Conservation (phyloP, 2,888 invertebrate genomes). For the Drosophila kuntzei region DNA sequence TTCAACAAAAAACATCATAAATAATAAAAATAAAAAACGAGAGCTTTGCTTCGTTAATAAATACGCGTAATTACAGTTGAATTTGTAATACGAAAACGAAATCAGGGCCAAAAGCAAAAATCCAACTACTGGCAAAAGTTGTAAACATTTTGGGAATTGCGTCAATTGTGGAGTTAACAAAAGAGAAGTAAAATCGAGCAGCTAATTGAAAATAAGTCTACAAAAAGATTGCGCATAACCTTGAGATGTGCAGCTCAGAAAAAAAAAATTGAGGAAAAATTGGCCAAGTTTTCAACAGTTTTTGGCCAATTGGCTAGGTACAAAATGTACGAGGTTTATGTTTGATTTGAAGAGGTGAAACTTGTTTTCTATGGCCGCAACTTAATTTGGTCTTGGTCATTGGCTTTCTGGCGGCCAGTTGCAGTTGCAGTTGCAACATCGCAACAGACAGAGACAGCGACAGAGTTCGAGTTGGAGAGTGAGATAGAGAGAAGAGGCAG, state of each 20-base stretch:
- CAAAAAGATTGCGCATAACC: conserved; percentile 37
- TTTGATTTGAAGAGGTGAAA: conserved; percentile 57
- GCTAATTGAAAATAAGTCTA: conserved; percentile 39
- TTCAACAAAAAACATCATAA: conserved; percentile 32
- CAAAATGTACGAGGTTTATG: conserved; percentile 10
- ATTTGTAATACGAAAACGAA: conserved; percentile 27
- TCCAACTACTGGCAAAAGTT: conserved; percentile 8
- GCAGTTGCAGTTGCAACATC: conserved; percentile 39
- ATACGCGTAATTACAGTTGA: conserved; percentile 32
- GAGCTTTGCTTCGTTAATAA: conserved; percentile 17
- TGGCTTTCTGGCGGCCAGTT: conserved; percentile 58
- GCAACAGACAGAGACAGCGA: not conserved
- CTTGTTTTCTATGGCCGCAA: conserved; percentile 69
- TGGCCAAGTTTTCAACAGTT: conserved; percentile 28
- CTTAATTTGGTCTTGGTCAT: conserved; percentile 78
- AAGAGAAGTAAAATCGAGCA: conserved; percentile 24
- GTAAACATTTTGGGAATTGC: conserved; percentile 21
- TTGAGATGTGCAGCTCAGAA: conserved; percentile 15
- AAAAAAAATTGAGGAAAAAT: conserved; percentile 13
- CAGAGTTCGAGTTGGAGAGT: not conserved
- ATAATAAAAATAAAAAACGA: conserved; percentile 10
- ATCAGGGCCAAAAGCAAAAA: conserved; percentile 35
- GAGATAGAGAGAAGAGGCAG: not conserved
- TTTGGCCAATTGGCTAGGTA: conserved; percentile 26
- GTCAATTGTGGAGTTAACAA: conserved; percentile 25